A percentile compares a stretch with the other conserved stretches of the same genome.
Evolutionary conservation across 30 jellyfish, hydroid and myxozoan genomes (phyloP).

Genomic region (Hydractinia echinata): DNA sequence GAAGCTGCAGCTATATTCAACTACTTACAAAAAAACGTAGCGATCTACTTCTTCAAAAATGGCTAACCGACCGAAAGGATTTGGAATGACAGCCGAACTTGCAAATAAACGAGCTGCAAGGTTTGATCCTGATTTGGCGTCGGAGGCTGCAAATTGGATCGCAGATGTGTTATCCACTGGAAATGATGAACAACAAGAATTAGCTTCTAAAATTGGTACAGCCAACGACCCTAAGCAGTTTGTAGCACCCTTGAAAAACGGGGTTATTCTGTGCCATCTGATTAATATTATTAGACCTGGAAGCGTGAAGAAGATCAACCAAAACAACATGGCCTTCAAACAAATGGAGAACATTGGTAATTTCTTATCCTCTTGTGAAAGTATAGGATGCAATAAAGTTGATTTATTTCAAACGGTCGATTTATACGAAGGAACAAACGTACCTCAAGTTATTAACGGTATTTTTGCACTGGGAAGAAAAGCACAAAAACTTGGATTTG

Average conservation of each 20-base stretch:
- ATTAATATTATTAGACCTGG: conserved; percentile 67
- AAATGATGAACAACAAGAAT: conserved; percentile 22
- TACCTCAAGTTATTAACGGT: conserved; percentile 87
- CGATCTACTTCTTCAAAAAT: background rate
- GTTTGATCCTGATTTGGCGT: conserved; percentile 65
- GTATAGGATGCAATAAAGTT: conserved; percentile 64
- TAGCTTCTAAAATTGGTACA: conserved; percentile 13
- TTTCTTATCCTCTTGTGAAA: conserved; percentile 67
- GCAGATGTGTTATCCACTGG: conserved; percentile 52
- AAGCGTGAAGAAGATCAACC: conserved; percentile 66
- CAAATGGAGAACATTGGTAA: conserved; percentile 96
- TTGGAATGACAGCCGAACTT: conserved; percentile 44
- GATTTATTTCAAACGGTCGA: conserved; percentile 99
- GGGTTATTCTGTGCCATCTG: conserved; percentile 61
- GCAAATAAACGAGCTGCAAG: conserved; percentile 45
- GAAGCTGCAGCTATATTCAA: background rate
- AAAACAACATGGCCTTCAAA: conserved; percentile 67
- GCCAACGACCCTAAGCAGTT: conserved; percentile 34
- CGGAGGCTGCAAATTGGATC: conserved; percentile 80
- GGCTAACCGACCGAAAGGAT: conserved; percentile 62
- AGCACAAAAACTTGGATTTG: conserved; percentile 49
- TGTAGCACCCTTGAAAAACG: conserved; percentile 58
- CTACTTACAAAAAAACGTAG: background rate
- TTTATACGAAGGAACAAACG: conserved; percentile 78
- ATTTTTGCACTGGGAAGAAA: conserved; percentile 87